Evolutionary conservation across 2,113 vertebrate species (phyloP).

Genomic region (Vidua chalybeata): DNA sequence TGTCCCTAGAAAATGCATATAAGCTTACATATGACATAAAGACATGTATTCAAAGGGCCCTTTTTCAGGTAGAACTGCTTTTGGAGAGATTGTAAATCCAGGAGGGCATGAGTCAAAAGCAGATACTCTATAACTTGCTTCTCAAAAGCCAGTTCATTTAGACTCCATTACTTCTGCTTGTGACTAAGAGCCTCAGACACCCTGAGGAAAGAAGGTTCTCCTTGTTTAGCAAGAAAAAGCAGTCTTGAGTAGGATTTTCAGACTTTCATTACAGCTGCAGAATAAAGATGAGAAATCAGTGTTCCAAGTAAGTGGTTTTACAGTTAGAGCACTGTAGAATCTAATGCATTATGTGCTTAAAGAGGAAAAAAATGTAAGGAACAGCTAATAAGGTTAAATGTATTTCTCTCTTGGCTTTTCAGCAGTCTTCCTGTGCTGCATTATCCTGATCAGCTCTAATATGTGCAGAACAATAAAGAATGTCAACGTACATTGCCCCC

Average conservation of each 20-base stretch:
- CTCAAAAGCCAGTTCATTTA: background rate
- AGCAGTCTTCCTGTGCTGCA: slow-evolving; percentile 1
- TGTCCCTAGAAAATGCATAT: background rate
- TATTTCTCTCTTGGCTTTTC: slow-evolving; percentile 7
- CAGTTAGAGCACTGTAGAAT: background rate
- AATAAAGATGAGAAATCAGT: slow-evolving; percentile 58
- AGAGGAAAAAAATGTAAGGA: background rate
- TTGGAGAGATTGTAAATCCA: background rate
- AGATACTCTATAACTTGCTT: background rate
- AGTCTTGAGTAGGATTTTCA: slow-evolving; percentile 43
- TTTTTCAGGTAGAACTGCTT: background rate
- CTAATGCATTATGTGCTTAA: background rate
- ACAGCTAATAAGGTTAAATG: background rate
- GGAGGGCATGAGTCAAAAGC: background rate
- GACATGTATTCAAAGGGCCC: background rate
- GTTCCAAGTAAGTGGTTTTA: slow-evolving; percentile 46
- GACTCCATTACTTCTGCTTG: slow-evolving; percentile 15
- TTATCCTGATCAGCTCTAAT: background rate
- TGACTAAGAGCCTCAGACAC: slow-evolving; percentile 12
- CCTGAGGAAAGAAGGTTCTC: slow-evolving; percentile 12
- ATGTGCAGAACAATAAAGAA: background rate
- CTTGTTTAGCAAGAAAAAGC: slow-evolving; percentile 49
- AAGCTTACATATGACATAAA: background rate
- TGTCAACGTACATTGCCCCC: background rate
- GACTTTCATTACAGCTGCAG: slow-evolving; percentile 1